Conservation (phyloP, 2,797 vertebrate species). For the Pipistrellus pygmaeus region DNA sequence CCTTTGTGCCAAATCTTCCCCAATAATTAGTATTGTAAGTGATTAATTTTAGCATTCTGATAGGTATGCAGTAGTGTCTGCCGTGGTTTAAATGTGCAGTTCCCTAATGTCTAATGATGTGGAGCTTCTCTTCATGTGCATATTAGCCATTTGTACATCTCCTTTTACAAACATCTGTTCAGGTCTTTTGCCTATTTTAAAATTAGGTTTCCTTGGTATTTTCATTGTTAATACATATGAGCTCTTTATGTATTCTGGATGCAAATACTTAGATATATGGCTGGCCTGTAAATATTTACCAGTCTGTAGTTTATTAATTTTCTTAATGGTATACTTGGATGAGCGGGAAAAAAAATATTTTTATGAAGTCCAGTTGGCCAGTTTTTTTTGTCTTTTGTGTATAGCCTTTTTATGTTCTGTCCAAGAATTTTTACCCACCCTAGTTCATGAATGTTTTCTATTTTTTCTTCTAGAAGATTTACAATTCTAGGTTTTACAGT, state of each 20-base stretch:
- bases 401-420: background rate
- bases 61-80: background rate
- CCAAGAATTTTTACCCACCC: background rate
- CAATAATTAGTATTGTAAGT: background rate
- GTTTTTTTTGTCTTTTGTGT: background rate
- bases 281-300: background rate
- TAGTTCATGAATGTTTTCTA: background rate
- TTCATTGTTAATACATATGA: background rate
- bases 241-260: background rate
- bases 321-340: background rate
- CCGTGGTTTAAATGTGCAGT: background rate
- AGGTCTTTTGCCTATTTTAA: slow-evolving; percentile 18
- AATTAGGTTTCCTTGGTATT: background rate
- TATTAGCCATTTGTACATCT: background rate
- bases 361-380: background rate
- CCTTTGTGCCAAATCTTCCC: background rate
- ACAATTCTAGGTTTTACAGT: background rate
- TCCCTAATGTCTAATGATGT: background rate
- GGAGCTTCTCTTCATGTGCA: background rate
- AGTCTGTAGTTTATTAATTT: background rate
- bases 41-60: background rate
- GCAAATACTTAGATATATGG: background rate
- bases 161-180: slow-evolving; percentile 22
- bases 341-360: slow-evolving; percentile 1
- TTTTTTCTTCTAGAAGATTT: background rate